phyloP scores from a whole-genome alignment of 2,113 vertebrate species.

The Corythornis cristatus region DNA sequence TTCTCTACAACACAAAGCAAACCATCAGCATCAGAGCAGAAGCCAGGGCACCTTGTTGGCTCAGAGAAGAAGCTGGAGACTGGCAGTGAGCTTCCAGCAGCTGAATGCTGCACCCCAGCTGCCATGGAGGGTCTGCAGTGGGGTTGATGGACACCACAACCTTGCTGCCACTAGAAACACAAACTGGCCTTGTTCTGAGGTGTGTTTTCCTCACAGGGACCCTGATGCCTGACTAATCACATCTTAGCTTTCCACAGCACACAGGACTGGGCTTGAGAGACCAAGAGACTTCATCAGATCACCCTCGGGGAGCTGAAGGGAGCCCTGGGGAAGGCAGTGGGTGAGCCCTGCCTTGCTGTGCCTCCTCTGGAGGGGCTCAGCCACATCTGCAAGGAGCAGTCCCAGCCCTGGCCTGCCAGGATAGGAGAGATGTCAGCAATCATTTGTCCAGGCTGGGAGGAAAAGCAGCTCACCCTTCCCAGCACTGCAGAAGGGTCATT shows the following conservation, averaged over 20 bases:
- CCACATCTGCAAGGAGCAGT: background rate
- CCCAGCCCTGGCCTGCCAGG: background rate
- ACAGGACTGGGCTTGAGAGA: background rate
- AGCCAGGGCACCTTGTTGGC: background rate
- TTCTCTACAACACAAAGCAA: background rate
- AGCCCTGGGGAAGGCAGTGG: background rate
- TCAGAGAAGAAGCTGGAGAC: background rate
- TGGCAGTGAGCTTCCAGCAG: background rate
- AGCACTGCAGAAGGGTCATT: background rate
- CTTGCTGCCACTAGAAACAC: background rate
- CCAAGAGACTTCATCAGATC: background rate
- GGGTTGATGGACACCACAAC: too few relatives aligned
- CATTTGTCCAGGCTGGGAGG: background rate
- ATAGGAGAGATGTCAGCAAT: background rate
- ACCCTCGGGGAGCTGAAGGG: background rate
- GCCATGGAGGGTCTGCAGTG: background rate
- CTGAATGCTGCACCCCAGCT: too few relatives aligned
- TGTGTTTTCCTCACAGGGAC: background rate
- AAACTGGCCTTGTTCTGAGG: background rate
- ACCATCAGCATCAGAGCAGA: background rate
- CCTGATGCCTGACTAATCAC: background rate
- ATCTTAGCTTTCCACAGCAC: background rate
- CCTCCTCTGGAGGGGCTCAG: too few relatives aligned
- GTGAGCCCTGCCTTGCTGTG: background rate
- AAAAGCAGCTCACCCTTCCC: background rate